Evolutionary conservation across 2,113 vertebrate genomes (phyloP).

Genomic region (Ovis aries): DNA sequence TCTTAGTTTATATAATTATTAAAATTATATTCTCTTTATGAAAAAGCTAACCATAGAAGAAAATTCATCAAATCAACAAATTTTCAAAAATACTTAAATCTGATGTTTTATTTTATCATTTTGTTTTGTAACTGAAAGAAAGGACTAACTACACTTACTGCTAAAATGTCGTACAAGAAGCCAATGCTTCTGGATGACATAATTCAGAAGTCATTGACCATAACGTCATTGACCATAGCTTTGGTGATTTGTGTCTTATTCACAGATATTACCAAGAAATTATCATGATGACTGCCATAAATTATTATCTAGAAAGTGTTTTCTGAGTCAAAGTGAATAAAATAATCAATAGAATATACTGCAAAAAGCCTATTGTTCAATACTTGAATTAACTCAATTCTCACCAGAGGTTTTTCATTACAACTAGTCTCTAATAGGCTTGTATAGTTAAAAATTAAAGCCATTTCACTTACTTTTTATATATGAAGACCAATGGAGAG

Average conservation of each 20-base stretch:
- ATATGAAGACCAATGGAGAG: not conserved
- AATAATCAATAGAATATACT: not conserved
- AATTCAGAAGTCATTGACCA: not conserved
- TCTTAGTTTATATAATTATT: constrained; percentile 21
- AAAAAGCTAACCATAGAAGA: not conserved
- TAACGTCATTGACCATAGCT: not conserved
- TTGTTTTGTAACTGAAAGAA: not conserved
- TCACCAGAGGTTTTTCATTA: not conserved
- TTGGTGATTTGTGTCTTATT: not conserved
- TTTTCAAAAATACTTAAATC: not conserved
- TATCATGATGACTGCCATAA: not conserved
- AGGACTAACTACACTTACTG: not conserved
- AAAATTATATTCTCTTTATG: not conserved
- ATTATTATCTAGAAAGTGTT: not conserved
- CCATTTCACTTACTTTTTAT: not conserved
- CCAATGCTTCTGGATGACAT: not conserved
- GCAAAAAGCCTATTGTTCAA: not conserved
- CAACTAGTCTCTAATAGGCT: not conserved
- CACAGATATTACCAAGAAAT: not conserved
- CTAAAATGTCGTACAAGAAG: not conserved
- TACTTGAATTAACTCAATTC: not conserved
- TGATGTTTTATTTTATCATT: not conserved
- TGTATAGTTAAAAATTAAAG: not conserved
- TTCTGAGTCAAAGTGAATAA: not conserved
- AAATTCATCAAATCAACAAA: not conserved